These are phyloP conservation scores for Epinephelus lanceolatus DNA, from an alignment of 2,113 vertebrate species.

Conservation along the genomic window DNA sequence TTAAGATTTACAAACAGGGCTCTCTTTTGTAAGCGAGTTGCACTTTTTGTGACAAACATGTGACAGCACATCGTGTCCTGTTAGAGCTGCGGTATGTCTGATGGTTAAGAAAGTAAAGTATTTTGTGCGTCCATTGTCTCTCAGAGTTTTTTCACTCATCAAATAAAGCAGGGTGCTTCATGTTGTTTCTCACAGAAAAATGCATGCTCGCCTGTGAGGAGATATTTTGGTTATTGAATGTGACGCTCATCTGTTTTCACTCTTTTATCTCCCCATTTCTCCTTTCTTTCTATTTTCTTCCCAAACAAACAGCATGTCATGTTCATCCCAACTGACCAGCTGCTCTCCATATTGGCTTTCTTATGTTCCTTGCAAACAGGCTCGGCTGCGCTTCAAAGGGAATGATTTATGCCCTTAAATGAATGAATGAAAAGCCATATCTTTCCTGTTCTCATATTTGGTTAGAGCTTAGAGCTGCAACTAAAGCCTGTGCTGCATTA, in stretches of 20 bases:
- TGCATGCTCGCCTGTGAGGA: slow-evolving; percentile 6
- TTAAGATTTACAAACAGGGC: slow-evolving; percentile 23
- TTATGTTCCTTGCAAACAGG: slow-evolving; percentile 75
- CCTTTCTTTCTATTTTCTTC: slow-evolving; percentile 54
- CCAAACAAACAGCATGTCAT: slow-evolving; percentile 72
- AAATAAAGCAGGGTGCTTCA: slow-evolving; percentile 17
- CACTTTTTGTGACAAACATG: slow-evolving; percentile 41
- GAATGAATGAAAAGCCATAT: slow-evolving; percentile 71
- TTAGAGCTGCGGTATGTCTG: slow-evolving; percentile 36
- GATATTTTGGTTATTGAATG: slow-evolving; percentile 60
- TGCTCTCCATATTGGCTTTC: slow-evolving; percentile 80
- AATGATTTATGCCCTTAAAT: slow-evolving; percentile 78
- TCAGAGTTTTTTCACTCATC: slow-evolving; percentile 18
- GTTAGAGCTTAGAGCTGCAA: slow-evolving; percentile 41
- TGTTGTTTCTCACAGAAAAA: slow-evolving; percentile 50
- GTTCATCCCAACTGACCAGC: slow-evolving; percentile 78
- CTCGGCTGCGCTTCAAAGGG: slow-evolving; percentile 77
- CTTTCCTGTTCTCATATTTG: slow-evolving; percentile 55
- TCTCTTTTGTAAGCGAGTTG: slow-evolving; percentile 22
- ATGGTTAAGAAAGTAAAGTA: slow-evolving; percentile 34
- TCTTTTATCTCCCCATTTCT: slow-evolving; percentile 62
- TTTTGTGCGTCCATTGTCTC: slow-evolving; percentile 11
- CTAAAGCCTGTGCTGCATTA: slow-evolving; percentile 9
- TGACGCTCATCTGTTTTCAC: slow-evolving; percentile 70
- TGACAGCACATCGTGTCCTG: slow-evolving; percentile 23